Evolutionary conservation across 2,888 invertebrate species (phyloP).

Genomic region (Hirtodrosophila alboralis): DNA sequence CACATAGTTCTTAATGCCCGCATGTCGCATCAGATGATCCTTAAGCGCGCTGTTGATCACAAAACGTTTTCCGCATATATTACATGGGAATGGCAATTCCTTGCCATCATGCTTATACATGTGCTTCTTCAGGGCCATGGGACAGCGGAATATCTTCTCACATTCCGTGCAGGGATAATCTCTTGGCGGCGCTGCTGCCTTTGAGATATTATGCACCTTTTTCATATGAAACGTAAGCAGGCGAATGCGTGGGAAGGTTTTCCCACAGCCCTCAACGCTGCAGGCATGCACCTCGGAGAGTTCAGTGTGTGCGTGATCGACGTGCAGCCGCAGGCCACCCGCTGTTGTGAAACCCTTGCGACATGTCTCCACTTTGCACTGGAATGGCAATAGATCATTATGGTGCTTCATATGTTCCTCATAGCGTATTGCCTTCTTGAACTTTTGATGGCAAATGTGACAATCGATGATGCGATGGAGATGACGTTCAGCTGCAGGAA

Average conservation of each 20-base stretch:
- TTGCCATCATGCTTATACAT: constrained; percentile 82
- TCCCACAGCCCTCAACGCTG: constrained; percentile 78
- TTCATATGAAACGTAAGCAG: constrained; percentile 80
- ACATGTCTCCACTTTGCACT: constrained; percentile 79
- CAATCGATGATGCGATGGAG: constrained; percentile 78
- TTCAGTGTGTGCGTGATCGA: constrained; percentile 80
- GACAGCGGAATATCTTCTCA: constrained; percentile 81
- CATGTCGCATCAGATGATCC: constrained; percentile 82
- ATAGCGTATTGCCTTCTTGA: constrained; percentile 79
- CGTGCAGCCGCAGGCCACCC: constrained; percentile 75
- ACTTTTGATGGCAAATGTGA: constrained; percentile 81
- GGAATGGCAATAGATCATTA: constrained; percentile 80
- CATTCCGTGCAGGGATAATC: constrained; percentile 81
- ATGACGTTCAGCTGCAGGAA: constrained; percentile 69
- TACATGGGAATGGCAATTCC: constrained; percentile 81
- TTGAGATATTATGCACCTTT: constrained; percentile 74
- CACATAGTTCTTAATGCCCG: constrained; percentile 83
- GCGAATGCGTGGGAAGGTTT: constrained; percentile 78
- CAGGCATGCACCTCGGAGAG: constrained; percentile 75
- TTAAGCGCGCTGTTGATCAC: constrained; percentile 82
- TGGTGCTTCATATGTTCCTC: constrained; percentile 82
- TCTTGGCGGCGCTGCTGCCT: constrained; percentile 72
- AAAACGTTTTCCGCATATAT: constrained; percentile 81
- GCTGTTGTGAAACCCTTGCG: constrained; percentile 81
- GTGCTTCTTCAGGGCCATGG: constrained; percentile 81